Evolutionary conservation across 2,888 invertebrate genomes (phyloP).

Genomic region (Apamea crenata): DNA sequence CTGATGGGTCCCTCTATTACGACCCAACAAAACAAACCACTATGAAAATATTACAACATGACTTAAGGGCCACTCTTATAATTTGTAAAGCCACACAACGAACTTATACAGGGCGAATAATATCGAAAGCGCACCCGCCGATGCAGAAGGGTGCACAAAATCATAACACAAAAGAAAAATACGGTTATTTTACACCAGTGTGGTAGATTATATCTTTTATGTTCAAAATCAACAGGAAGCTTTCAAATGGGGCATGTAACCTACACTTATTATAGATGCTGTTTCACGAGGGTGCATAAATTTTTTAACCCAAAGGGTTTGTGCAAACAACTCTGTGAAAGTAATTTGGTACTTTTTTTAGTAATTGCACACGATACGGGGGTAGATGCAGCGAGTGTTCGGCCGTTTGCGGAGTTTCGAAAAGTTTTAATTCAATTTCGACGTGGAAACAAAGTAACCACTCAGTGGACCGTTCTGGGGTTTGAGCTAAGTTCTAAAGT

Average conservation of each 20-base stretch:
- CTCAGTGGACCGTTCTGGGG: constrained; percentile 74
- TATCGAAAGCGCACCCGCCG: constrained; percentile 79
- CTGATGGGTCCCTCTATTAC: neutral
- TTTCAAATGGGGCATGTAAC: constrained; percentile 90
- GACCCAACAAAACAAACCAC: constrained; percentile 33
- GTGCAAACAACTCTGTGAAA: constrained; percentile 80
- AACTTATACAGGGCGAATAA: constrained; percentile 74
- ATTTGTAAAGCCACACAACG: constrained; percentile 77
- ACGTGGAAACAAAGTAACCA: constrained; percentile 78
- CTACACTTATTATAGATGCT: constrained; percentile 89
- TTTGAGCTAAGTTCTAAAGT: constrained; percentile 77
- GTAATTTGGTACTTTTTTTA: constrained; percentile 76
- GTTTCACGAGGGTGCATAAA: constrained; percentile 87
- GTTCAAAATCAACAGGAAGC: constrained; percentile 90
- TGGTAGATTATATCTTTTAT: constrained; percentile 90
- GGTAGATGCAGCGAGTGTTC: constrained; percentile 64
- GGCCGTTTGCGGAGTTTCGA: constrained; percentile 70
- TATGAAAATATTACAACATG: constrained; percentile 47
- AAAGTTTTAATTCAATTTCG: constrained; percentile 82
- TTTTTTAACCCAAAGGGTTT: constrained; percentile 86
- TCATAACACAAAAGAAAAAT: constrained; percentile 89
- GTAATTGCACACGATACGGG: constrained; percentile 76
- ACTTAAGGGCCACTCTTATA: constrained; percentile 61
- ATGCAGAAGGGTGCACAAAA: constrained; percentile 81
- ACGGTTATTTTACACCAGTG: constrained; percentile 90